These are phyloP conservation scores for Channa maculata DNA, from an alignment of 2,113 vertebrate genomes.

Conservation along the genomic window DNA sequence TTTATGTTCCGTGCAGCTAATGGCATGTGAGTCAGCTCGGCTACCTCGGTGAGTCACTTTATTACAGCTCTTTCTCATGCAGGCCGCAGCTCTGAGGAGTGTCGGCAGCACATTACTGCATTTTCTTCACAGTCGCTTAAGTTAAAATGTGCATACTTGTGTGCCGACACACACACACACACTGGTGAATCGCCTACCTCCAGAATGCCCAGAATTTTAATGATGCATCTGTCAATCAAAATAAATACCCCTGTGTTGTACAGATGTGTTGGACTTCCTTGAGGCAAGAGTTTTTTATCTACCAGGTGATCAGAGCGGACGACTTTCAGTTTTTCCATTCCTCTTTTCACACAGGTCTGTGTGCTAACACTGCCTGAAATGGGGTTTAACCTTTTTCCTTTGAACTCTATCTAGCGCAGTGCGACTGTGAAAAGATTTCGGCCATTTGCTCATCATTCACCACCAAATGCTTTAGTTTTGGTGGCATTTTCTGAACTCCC, in stretches of 20 bases:
- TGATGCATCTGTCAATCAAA: constrained; percentile 54
- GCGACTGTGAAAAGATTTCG: constrained; percentile 24
- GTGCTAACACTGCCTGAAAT: neutral
- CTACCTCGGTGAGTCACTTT: constrained; percentile 60
- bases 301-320: constrained; percentile 21
- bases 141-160: constrained; percentile 25
- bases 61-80: constrained; percentile 58
- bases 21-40: constrained; percentile 70
- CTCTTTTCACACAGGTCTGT: neutral
- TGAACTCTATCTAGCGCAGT: neutral
- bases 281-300: constrained; percentile 16
- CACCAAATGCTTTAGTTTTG: constrained; percentile 4
- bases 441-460: constrained; percentile 4
- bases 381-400: constrained; percentile 1
- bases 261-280: constrained; percentile 15
- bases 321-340: neutral
- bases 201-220: constrained; percentile 52
- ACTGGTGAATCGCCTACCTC: too few relatives aligned
- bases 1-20: constrained; percentile 62
- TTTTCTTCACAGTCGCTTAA: constrained; percentile 43
- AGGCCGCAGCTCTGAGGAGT: constrained; percentile 37
- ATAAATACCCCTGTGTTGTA: constrained; percentile 21
- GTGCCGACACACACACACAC: constrained; percentile 14
- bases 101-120: constrained; percentile 48
- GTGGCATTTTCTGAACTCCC: neutral